Percentiles rank a stretch among this genome's conserved stretches.
Conservation (phyloP, 2,113 vertebrate species). For the Mirounga angustirostris region DNA sequence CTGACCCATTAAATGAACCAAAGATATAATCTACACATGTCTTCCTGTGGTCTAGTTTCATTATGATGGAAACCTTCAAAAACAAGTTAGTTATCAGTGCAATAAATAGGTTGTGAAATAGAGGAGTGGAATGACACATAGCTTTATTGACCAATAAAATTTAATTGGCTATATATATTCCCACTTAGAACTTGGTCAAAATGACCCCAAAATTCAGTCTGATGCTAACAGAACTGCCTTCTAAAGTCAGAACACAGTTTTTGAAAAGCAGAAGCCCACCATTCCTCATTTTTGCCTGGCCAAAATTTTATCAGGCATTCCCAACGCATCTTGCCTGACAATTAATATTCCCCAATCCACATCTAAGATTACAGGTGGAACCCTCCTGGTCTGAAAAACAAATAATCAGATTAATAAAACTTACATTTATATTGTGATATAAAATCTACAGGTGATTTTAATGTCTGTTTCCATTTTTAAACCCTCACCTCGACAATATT, state of each 20-base stretch:
- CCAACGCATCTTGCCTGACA: not conserved
- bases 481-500: not conserved
- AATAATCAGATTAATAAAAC: conserved; percentile 9
- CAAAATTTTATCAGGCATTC: not conserved
- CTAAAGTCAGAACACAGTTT: not conserved
- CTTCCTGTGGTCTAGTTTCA: conserved; percentile 19
- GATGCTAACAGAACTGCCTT: not conserved
- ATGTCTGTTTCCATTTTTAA: not conserved
- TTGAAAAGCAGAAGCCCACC: not conserved
- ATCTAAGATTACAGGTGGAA: not conserved
- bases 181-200: conserved; percentile 48
- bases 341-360: not conserved
- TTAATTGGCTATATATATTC: conserved; percentile 26
- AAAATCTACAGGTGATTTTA: not conserved
- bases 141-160: conserved; percentile 54
- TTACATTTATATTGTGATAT: not conserved
- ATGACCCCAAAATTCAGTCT: not conserved
- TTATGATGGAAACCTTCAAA: conserved; percentile 51
- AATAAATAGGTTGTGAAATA: conserved; percentile 39
- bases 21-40: conserved; percentile 5
- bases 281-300: not conserved
- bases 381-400: not conserved
- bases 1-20: conserved; percentile 44
- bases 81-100: not conserved
- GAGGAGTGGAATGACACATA: not conserved